These are phyloP conservation scores for Scatophagus argus DNA, from an alignment of 2,113 vertebrate species.

Conservation along the genomic window DNA sequence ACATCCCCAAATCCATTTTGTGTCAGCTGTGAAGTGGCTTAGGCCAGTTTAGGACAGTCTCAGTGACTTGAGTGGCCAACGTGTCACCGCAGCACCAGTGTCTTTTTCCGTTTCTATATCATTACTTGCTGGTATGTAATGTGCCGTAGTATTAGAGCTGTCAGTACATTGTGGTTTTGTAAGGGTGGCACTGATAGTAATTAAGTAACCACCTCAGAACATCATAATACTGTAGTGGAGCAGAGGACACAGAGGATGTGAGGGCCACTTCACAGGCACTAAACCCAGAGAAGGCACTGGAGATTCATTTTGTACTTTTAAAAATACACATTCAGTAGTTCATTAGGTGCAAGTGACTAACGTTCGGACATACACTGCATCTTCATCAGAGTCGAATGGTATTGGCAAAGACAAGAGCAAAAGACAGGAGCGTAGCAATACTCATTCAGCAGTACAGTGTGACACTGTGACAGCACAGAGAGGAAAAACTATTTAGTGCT, in stretches of 20 bases:
- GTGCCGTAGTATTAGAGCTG: neutral
- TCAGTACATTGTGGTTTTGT: neutral
- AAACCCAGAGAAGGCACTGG: neutral
- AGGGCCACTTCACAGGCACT: neutral
- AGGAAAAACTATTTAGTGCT: neutral
- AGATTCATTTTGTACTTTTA: conserved; percentile 12
- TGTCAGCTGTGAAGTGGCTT: neutral
- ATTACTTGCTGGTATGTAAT: too few relatives aligned
- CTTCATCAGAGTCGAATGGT: conserved; percentile 20
- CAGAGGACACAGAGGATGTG: neutral
- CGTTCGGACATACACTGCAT: neutral
- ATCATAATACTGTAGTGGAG: neutral
- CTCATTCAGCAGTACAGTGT: conserved; percentile 4
- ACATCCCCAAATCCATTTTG: neutral
- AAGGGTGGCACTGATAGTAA: neutral
- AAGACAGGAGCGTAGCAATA: conserved; percentile 10
- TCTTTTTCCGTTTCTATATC: neutral
- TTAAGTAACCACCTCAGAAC: neutral
- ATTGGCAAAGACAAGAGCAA: neutral
- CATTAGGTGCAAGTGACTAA: conserved; percentile 33
- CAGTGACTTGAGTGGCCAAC: neutral
- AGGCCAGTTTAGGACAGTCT: neutral
- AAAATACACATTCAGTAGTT: conserved; percentile 21
- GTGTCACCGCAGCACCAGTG: neutral
- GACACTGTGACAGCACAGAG: neutral